Conservation (phyloP, 2,888 invertebrate species). For the Hermaeophaga mercurialis region DNA sequence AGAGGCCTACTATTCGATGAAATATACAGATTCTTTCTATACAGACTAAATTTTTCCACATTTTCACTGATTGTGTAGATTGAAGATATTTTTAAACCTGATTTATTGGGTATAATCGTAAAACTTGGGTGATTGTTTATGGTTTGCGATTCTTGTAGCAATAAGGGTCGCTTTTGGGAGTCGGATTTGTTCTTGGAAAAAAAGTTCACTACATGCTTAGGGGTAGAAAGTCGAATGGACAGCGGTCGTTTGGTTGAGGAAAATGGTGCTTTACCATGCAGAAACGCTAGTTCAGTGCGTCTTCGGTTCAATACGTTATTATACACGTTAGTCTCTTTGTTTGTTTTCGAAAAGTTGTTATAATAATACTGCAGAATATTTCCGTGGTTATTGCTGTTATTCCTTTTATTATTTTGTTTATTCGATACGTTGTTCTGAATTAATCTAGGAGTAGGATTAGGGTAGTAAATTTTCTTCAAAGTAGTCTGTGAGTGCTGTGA, state of each 20-base stretch:
- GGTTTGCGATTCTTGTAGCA: slow-evolving; percentile 48
- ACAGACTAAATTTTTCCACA: slow-evolving; percentile 55
- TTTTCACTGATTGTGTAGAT: slow-evolving; percentile 57
- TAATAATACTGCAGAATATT: slow-evolving; percentile 52
- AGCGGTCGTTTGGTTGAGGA: slow-evolving; percentile 61
- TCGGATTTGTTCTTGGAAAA: slow-evolving; percentile 56
- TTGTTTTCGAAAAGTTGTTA: slow-evolving; percentile 54
- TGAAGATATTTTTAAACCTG: slow-evolving; percentile 63
- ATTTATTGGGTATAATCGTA: slow-evolving; percentile 49
- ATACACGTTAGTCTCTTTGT: slow-evolving; percentile 55
- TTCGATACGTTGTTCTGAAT: slow-evolving; percentile 41
- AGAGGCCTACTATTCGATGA: slow-evolving; percentile 59
- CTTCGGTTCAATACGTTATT: slow-evolving; percentile 52
- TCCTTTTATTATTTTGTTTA: slow-evolving; percentile 48
- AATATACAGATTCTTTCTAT: slow-evolving; percentile 55
- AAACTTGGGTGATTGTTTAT: slow-evolving; percentile 39
- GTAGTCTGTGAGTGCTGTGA: slow-evolving; percentile 28
- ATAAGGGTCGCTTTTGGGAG: slow-evolving; percentile 57
- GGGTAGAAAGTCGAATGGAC: slow-evolving; percentile 56
- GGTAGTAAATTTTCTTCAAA: slow-evolving; percentile 53
- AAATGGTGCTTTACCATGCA: slow-evolving; percentile 60
- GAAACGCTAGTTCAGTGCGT: slow-evolving; percentile 49
- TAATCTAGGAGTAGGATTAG: slow-evolving; percentile 43
- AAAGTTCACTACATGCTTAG: slow-evolving; percentile 55
- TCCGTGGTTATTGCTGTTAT: slow-evolving; percentile 36